phyloP scores from a whole-genome alignment of 2,797 vertebrate species.

The Gymnothorax reevesii region DNA sequence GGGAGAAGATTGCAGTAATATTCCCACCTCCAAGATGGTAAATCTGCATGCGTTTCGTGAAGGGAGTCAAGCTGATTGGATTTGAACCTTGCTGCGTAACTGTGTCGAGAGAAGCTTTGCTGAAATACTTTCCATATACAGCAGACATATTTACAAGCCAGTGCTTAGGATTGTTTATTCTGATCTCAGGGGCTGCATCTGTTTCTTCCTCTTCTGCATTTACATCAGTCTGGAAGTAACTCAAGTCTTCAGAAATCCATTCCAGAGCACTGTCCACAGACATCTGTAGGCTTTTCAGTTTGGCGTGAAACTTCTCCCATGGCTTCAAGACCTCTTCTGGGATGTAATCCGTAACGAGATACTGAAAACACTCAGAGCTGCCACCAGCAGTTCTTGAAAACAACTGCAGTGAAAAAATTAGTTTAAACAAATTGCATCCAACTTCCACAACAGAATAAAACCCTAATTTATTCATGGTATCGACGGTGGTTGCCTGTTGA shows the following conservation, averaged over 20 bases:
- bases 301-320: conserved; percentile 62
- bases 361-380: conserved; percentile 56
- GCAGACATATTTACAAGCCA: conserved; percentile 63
- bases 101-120: background rate
- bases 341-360: conserved; percentile 66
- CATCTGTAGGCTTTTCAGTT: conserved; percentile 60
- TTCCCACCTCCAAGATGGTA: conserved; percentile 66
- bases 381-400: conserved; percentile 35
- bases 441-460: conserved; percentile 72
- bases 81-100: accelerated
- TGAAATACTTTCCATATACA: conserved; percentile 62
- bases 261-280: conserved; percentile 65
- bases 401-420: conserved; percentile 53
- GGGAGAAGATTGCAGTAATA: conserved; percentile 61
- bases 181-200: conserved; percentile 56
- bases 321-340: conserved; percentile 56
- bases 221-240: conserved; percentile 72
- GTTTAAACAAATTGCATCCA: conserved; percentile 61
- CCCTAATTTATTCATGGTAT: conserved; percentile 60
- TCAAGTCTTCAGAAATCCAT: conserved; percentile 69
- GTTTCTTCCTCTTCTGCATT: conserved; percentile 52
- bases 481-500: conserved; percentile 60
- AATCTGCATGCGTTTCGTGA: conserved; percentile 59
- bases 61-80: conserved; percentile 16
- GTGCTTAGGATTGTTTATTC: conserved; percentile 55